These are phyloP conservation scores for Onchidella celtica DNA, from an alignment of 2,888 invertebrate genomes.

Conservation along the genomic window DNA sequence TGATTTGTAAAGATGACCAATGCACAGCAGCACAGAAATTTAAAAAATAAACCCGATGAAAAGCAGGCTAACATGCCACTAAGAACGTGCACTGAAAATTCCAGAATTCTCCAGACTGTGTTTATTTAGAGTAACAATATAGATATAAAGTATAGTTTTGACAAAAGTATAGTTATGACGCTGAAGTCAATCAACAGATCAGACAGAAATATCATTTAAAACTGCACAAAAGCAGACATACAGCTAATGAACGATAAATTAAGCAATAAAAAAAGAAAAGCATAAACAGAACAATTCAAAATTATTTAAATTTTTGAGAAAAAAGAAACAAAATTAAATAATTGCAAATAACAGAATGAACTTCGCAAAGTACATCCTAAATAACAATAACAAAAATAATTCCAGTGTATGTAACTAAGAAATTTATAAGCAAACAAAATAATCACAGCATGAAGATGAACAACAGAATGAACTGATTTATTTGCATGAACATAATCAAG, in stretches of 20 bases:
- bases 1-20: no score
- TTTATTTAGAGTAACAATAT: neutral
- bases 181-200: neutral
- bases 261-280: no score
- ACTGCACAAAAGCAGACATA: neutral
- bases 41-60: no score
- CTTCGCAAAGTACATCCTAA: neutral
- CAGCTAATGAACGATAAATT: no score
- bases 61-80: no score
- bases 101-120: neutral
- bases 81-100: no score
- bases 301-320: conserved; percentile 1
- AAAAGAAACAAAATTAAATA: neutral
- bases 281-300: no score
- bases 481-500: no score
- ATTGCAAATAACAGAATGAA: neutral
- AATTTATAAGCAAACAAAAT: neutral
- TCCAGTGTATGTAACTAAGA: neutral
- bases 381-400: no score
- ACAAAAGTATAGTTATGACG: neutral
- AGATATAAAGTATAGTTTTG: no score
- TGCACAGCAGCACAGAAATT: no score
- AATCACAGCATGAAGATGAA: neutral
- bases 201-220: neutral
- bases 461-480: neutral